Base-by-base conservation (phyloP, 2,797 vertebrate species). In the Aselliscus stoliczkanus region DNA sequence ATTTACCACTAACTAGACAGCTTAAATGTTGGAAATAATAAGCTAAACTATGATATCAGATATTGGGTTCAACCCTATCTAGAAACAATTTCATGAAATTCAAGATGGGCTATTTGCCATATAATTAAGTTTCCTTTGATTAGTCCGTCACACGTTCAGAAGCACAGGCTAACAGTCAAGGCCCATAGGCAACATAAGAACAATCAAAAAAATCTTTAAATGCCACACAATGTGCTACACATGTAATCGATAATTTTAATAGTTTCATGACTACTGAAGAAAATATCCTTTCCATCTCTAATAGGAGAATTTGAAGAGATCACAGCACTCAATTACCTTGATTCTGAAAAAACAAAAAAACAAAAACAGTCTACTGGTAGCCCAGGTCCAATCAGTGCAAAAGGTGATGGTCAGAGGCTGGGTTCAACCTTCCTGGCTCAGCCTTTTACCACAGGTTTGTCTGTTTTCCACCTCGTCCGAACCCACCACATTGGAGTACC, bases 401-500 rank as follows among this genome's bases (percentile, higher is more conserved):
- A 12, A 82, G 34, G n/a, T 64, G 37, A 60, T 39, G 39, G 67
- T 60, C 47, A 50, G 47, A 72, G 8, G 23, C 11, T 77, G 88
- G 52, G 73, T 50, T 50, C 42, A 80, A 75, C 88, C 70, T 88
- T 42, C 54, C 62, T 93, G 67, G 64, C 60, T 64, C 81, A 90
- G 70, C n/a, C 12, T 90, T 0, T 85, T 21, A 25, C 65, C 79
- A 94, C 21, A 50, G 92, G 83, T 29, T 80, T 60, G 7, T 0
- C 42, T 89, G 14, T 31, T 98, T 90, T 93, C 86, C 72, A 89
- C 31, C 94, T 96, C 50, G 93, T 92, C 95, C 62, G 92, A 87
- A 80, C 89, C 52, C 34, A 37, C 58, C 27, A 21, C 60, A 93
- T 92, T 34, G 75, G 47, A 85, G 37, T 92, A 82, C 54, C 82